Evolutionary conservation across 64 coral and sea anemone genomes (phyloP).

Genomic region (Trachythela sp.): DNA sequence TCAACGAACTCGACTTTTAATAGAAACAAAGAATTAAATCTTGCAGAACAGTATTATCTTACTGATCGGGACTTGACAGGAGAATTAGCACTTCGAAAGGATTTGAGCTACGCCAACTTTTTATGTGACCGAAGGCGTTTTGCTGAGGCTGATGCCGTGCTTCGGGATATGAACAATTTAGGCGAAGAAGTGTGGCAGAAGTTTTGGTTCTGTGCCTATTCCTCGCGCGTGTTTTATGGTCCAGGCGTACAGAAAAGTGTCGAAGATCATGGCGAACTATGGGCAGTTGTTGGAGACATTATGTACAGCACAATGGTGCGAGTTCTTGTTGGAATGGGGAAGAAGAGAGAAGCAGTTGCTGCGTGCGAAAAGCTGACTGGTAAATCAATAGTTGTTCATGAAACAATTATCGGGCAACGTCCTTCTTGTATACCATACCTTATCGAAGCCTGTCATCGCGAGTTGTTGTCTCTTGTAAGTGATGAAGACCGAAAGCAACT

Average conservation of each 20-base stretch:
- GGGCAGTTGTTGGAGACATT: neutral
- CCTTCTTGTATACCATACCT: neutral
- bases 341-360: neutral
- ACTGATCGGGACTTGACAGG: neutral
- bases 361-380: neutral
- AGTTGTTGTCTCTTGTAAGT: neutral
- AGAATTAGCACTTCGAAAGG: neutral
- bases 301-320: neutral
- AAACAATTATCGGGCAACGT: too few species aligned
- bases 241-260: neutral
- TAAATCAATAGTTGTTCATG: neutral
- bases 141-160: neutral
- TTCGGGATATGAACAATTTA: neutral
- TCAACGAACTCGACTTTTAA: neutral
- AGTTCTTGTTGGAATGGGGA: neutral
- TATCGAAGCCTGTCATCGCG: neutral
- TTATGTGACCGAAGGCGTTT: neutral
- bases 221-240: neutral
- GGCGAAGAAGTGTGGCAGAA: neutral
- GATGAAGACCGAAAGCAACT: neutral
- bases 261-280: neutral
- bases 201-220: neutral
- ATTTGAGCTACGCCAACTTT: neutral
- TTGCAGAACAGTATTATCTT: neutral
- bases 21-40: neutral